Evolutionary conservation across 2,888 invertebrate genomes (phyloP).

Genomic region (Salpingus planirostris): DNA sequence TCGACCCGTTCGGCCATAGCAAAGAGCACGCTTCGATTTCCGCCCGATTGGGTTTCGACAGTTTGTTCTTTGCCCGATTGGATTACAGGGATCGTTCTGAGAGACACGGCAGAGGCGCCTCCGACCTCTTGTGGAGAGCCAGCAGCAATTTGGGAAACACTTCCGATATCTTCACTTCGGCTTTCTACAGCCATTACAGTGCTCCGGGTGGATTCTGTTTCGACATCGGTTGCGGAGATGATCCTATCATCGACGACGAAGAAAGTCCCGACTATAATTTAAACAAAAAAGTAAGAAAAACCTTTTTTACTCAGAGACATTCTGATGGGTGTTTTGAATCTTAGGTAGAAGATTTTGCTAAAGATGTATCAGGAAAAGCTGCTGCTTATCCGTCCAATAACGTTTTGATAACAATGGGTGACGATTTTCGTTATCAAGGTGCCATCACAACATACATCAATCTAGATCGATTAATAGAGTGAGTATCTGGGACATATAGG

Average conservation of each 20-base stretch:
- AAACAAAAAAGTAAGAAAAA: slow-evolving; percentile 22
- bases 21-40: slow-evolving; percentile 57
- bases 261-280: slow-evolving; percentile 48
- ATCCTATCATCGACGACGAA: slow-evolving; percentile 47
- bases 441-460: slow-evolving; percentile 10
- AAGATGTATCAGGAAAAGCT: slow-evolving; percentile 31
- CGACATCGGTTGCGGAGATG: slow-evolving; percentile 40
- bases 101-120: slow-evolving; percentile 48
- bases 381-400: slow-evolving; percentile 8
- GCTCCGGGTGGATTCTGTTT: slow-evolving; percentile 54
- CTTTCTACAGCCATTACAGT: slow-evolving; percentile 41
- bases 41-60: slow-evolving; percentile 62
- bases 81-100: slow-evolving; percentile 56
- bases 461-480: slow-evolving; percentile 9
- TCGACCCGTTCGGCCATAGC: slow-evolving; percentile 79
- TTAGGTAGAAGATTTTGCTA: slow-evolving; percentile 29
- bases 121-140: slow-evolving; percentile 64
- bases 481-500: slow-evolving; percentile 1
- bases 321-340: slow-evolving; percentile 10
- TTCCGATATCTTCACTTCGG: slow-evolving; percentile 22
- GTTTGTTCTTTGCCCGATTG: slow-evolving; percentile 59
- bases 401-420: slow-evolving; percentile 12
- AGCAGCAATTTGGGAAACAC: slow-evolving; percentile 44
- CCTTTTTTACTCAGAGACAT: no score
- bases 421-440: slow-evolving; percentile 12